Conservation (phyloP, 2,113 vertebrate genomes). For the Dromiciops gliroides region DNA sequence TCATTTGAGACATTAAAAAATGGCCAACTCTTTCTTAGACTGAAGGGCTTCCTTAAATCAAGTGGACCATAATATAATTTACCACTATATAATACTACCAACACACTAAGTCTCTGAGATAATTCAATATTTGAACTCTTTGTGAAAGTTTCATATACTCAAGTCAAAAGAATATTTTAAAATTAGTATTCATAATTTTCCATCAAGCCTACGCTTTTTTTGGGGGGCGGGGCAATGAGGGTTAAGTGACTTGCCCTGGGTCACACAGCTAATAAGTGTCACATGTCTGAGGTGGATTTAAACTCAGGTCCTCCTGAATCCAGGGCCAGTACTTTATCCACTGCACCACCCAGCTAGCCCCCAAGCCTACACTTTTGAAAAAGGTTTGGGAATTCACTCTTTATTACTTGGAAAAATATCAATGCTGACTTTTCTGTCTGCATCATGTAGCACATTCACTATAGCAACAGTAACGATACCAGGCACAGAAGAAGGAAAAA, state of each 20-base stretch:
- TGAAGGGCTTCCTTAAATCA: background rate
- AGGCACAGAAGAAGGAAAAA: background rate
- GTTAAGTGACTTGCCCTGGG: too few relatives aligned
- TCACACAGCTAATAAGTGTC: too few relatives aligned
- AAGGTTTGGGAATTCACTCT: background rate
- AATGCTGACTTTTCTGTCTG: background rate
- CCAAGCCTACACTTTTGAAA: background rate
- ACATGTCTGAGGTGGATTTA: too few relatives aligned
- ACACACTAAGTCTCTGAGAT: background rate
- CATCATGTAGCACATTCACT: background rate
- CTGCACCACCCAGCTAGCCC: too few relatives aligned
- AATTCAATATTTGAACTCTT: background rate
- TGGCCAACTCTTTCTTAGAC: background rate
- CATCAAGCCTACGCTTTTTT: background rate
- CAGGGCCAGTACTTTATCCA: too few relatives aligned
- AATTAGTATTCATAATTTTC: background rate
- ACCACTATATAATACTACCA: background rate
- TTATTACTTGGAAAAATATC: background rate
- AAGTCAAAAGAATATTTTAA: background rate
- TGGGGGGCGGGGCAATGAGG: too few relatives aligned
- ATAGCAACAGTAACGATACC: background rate
- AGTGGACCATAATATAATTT: background rate
- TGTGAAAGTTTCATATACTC: background rate
- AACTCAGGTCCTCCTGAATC: too few relatives aligned
- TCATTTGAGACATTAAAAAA: background rate